Conservation (phyloP, 1,140 invertebrate genomes). For the Temnothorax nylanderi region DNA sequence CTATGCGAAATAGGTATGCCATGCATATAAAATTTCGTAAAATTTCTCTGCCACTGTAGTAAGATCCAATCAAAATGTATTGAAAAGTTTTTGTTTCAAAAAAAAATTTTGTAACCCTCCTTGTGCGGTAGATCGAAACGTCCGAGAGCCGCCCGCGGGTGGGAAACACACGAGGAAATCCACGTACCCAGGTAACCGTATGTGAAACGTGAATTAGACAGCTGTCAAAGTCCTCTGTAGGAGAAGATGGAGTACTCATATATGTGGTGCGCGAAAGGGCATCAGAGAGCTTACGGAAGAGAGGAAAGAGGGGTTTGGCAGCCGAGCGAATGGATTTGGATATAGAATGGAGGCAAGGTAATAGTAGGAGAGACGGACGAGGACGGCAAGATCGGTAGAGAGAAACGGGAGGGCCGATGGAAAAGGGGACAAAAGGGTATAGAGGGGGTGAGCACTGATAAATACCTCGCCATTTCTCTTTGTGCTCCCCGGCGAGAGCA, state of each 20-base stretch:
- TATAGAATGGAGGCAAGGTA: conserved; percentile 72
- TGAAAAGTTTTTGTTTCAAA: conserved; percentile 30
- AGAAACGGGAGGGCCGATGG: conserved; percentile 60
- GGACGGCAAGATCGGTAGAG: conserved; percentile 60
- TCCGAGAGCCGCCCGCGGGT: neutral
- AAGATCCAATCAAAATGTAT: neutral
- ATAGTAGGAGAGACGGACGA: conserved; percentile 68
- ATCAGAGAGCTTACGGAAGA: conserved; percentile 73
- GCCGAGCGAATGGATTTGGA: conserved; percentile 75
- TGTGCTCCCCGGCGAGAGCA: conserved; percentile 83
- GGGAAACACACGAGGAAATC: conserved; percentile 62
- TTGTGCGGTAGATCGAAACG: conserved; percentile 15
- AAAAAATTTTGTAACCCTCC: conserved; percentile 22
- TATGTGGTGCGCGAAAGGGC: conserved; percentile 77
- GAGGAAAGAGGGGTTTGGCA: conserved; percentile 68
- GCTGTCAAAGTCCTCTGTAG: conserved; percentile 76
- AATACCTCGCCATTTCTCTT: conserved; percentile 82
- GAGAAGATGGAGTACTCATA: conserved; percentile 77
- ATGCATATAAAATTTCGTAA: neutral
- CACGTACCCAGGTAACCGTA: conserved; percentile 69
- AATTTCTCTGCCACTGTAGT: neutral
- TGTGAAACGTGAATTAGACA: conserved; percentile 76
- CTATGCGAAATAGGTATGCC: neutral
- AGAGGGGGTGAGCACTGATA: conserved; percentile 83
- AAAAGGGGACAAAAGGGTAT: conserved; percentile 71